Evolutionary conservation across 2,797 vertebrate species (phyloP).

Genomic region (Mormyrus proboscirostris): DNA sequence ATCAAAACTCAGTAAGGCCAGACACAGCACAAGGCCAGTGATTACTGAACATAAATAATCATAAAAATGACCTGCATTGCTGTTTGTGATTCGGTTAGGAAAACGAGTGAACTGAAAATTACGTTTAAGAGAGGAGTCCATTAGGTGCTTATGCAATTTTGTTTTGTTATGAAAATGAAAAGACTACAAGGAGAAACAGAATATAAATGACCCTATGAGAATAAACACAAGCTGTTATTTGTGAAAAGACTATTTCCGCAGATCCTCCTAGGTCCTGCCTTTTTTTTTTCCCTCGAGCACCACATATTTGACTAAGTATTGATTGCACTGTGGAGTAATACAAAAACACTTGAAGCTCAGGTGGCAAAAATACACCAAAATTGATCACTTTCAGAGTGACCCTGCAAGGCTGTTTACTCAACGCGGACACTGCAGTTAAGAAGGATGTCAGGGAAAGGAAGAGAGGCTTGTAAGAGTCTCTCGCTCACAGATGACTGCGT

Average conservation of each 20-base stretch:
- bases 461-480: neutral
- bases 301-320: conserved; percentile 60
- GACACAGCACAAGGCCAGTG: conserved; percentile 17
- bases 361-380: conserved; percentile 74
- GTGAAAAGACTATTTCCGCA: conserved; percentile 52
- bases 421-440: conserved; percentile 52
- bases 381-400: conserved; percentile 71
- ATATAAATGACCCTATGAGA: conserved; percentile 15
- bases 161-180: conserved; percentile 26
- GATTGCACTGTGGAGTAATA: conserved; percentile 77
- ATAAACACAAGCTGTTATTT: conserved; percentile 46
- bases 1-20: conserved; percentile 19
- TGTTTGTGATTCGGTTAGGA: conserved; percentile 5
- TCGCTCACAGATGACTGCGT: neutral
- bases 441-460: conserved; percentile 42
- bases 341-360: conserved; percentile 78
- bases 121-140: neutral
- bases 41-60: conserved; percentile 25
- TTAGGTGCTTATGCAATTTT: conserved; percentile 33
- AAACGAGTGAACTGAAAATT: neutral
- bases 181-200: conserved; percentile 38
- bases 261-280: conserved; percentile 55
- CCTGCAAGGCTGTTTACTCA: conserved; percentile 65
- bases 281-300: conserved; percentile 43
- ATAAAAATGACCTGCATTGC: conserved; percentile 20